Percentiles rank a stretch among this genome's conserved stretches.
These are phyloP conservation scores for Chaenocephalus aceratus DNA, from an alignment of 2,113 vertebrate genomes.

Conservation along the genomic window DNA sequence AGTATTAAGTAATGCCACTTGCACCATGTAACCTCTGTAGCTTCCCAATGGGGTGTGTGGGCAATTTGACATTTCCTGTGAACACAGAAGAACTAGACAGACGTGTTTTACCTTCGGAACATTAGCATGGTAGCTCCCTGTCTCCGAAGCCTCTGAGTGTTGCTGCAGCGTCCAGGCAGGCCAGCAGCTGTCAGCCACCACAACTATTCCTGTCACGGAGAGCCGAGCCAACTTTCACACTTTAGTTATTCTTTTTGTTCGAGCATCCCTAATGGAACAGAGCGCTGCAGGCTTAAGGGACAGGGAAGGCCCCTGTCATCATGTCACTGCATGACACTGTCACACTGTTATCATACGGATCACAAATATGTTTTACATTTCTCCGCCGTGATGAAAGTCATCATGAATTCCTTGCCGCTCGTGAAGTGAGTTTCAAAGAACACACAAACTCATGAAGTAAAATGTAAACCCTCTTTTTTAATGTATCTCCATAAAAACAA, in stretches of 20 bases:
- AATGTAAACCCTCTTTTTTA: slow-evolving; percentile 71
- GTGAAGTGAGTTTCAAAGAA: slow-evolving; percentile 6
- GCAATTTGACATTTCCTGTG: background rate
- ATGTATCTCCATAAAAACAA: slow-evolving; percentile 85
- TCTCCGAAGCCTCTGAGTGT: background rate
- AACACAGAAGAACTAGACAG: background rate
- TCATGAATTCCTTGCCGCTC: background rate
- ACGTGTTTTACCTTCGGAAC: background rate
- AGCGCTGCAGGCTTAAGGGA: background rate
- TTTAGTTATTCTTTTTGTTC: slow-evolving; percentile 18
- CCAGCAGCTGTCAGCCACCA: slow-evolving; percentile 67
- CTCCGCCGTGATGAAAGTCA: background rate
- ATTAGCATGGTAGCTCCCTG: background rate
- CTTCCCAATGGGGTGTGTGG: background rate
- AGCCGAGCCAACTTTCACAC: slow-evolving; percentile 73
- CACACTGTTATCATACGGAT: background rate
- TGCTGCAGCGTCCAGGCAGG: slow-evolving; percentile 53
- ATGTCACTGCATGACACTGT: background rate
- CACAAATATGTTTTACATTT: background rate
- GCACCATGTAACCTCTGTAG: too few relatives aligned
- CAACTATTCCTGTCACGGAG: slow-evolving; percentile 74
- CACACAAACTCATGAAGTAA: slow-evolving; percentile 18
- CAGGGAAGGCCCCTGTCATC: slow-evolving; percentile 23
- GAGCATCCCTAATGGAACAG: slow-evolving; percentile 58
- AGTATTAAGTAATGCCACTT: too few relatives aligned